A percentile compares a stretch with the other conserved stretches of the same genome.
Evolutionary conservation across 2,797 vertebrate genomes (phyloP).

Genomic region (Hydrocynus forskahlii): DNA sequence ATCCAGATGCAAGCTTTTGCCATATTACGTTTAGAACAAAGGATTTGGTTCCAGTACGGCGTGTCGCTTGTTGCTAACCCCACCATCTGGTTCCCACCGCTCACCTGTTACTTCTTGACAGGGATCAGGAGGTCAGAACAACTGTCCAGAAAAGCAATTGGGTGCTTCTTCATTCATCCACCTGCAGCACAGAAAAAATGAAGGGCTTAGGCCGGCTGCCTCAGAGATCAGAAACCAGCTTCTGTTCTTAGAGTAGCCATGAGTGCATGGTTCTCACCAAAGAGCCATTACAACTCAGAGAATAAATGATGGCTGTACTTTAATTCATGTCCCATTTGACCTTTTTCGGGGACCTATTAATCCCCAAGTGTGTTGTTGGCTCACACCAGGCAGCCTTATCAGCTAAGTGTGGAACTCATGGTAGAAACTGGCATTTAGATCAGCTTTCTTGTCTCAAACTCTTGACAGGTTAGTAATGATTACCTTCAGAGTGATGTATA

Average conservation of each 20-base stretch:
- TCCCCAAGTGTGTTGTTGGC: neutral
- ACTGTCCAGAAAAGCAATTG: neutral
- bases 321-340: neutral
- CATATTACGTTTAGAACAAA: neutral
- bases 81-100: constrained; percentile 8
- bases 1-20: neutral
- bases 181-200: neutral
- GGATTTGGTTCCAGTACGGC: neutral
- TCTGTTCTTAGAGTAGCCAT: neutral
- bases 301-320: neutral
- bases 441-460: neutral
- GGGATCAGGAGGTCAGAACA: constrained; percentile 1
- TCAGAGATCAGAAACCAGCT: neutral
- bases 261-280: no score
- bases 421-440: neutral
- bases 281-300: neutral
- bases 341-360: neutral
- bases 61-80: neutral
- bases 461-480: neutral
- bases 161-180: neutral
- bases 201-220: neutral
- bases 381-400: neutral
- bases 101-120: constrained; percentile 4
- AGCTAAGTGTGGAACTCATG: neutral
- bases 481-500: neutral